phyloP scores from a whole-genome alignment of 2,797 vertebrate genomes.

The Heteromormyrus szaboi region DNA sequence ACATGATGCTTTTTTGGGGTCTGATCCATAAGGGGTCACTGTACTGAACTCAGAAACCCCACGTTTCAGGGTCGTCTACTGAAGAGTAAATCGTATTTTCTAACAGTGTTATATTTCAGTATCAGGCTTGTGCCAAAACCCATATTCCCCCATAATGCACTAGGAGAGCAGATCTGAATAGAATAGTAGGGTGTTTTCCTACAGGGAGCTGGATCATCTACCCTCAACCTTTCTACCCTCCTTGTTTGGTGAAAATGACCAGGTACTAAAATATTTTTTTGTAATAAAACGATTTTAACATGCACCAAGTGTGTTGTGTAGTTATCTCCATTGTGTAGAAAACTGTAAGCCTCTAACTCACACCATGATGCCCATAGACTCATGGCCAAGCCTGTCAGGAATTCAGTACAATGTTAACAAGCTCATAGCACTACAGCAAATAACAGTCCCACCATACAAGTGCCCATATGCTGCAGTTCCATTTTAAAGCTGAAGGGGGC shows the following conservation, averaged over 20 bases:
- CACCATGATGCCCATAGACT: neutral
- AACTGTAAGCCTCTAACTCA: neutral
- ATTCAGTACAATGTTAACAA: neutral
- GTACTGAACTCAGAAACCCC: neutral
- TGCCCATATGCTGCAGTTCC: neutral
- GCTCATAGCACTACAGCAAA: neutral
- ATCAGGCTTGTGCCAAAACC: neutral
- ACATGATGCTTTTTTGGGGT: neutral
- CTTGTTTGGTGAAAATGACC: neutral
- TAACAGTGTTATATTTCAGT: neutral
- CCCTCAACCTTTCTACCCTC: neutral
- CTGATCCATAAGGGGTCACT: neutral
- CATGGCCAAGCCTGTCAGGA: neutral
- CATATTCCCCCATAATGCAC: neutral
- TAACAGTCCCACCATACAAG: neutral
- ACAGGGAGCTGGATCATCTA: neutral
- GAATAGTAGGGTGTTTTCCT: neutral
- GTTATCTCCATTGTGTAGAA: neutral
- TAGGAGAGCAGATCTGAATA: neutral
- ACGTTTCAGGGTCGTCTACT: neutral
- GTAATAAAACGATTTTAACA: constrained; percentile 8
- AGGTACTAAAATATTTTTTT: neutral
- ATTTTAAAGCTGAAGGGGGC: neutral
- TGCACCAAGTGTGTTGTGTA: neutral
- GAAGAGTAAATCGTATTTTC: neutral